phyloP scores from a whole-genome alignment of 1,140 invertebrate genomes.

The Globodera rostochiensis region DNA sequence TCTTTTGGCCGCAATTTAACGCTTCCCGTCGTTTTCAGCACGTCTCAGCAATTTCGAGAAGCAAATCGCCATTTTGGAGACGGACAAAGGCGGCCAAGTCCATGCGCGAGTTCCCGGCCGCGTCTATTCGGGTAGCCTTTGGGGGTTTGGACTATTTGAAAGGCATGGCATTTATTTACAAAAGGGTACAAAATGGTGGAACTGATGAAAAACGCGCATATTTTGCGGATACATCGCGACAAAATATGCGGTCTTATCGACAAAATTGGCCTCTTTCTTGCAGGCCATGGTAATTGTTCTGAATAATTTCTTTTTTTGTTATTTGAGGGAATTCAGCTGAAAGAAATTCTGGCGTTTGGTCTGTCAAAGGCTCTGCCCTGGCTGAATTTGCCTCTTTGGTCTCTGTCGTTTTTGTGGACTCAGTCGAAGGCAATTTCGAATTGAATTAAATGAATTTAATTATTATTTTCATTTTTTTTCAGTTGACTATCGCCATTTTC shows the following conservation, averaged over 20 bases:
- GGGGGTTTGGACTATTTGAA: neutral
- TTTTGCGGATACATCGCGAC: slow-evolving; percentile 69
- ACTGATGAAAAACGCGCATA: slow-evolving; percentile 74
- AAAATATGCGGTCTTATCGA: slow-evolving; percentile 75
- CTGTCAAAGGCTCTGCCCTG: slow-evolving; percentile 40
- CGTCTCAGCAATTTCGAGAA: slow-evolving; percentile 80
- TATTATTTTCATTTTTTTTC: neutral
- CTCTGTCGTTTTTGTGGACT: slow-evolving; percentile 49
- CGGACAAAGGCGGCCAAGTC: slow-evolving; percentile 69
- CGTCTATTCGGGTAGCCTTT: slow-evolving; percentile 4
- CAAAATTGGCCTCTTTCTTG: slow-evolving; percentile 78
- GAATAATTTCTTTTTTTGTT: neutral
- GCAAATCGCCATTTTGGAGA: slow-evolving; percentile 75
- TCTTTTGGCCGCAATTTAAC: slow-evolving; percentile 38
- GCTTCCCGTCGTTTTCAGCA: slow-evolving; percentile 72
- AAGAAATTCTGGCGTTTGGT: slow-evolving; percentile 39
- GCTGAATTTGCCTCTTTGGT: slow-evolving; percentile 48
- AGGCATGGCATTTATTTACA: slow-evolving; percentile 65
- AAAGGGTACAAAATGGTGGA: slow-evolving; percentile 76
- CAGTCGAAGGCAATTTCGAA: slow-evolving; percentile 29
- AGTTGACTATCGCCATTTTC: slow-evolving; percentile 47
- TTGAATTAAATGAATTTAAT: too few relatives aligned
- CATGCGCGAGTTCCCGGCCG: slow-evolving; percentile 68
- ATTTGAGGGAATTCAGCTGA: slow-evolving; percentile 23
- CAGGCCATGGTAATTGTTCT: slow-evolving; percentile 70